These are phyloP conservation scores for Oryzias javanicus DNA, from an alignment of 2,113 vertebrate species.

Conservation along the genomic window DNA sequence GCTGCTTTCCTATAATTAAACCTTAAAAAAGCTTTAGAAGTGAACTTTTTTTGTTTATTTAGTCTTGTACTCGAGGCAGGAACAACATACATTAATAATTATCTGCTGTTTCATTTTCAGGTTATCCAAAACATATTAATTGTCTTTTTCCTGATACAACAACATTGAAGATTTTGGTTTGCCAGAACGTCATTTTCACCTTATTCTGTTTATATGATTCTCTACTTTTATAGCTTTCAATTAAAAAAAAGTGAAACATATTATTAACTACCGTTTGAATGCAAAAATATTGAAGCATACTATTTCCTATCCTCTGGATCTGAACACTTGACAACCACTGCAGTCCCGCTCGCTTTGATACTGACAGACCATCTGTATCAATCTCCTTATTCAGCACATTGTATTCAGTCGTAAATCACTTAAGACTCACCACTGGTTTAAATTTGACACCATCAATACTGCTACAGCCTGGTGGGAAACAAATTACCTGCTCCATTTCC, in stretches of 20 bases:
- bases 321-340: not conserved
- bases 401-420: conserved; percentile 13
- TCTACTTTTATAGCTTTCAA: too few relatives aligned
- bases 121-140: not conserved
- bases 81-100: too few relatives aligned
- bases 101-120: not conserved
- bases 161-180: not conserved
- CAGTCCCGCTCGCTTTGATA: not conserved
- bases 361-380: conserved; percentile 1
- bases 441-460: conserved; percentile 7
- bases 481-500: conserved; percentile 14
- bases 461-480: conserved; percentile 6
- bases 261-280: too few relatives aligned
- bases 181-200: too few relatives aligned
- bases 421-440: conserved; percentile 9
- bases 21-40: too few relatives aligned
- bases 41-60: too few relatives aligned
- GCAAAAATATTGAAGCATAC: not conserved
- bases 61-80: too few relatives aligned
- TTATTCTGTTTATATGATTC: too few relatives aligned
- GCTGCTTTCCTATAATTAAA: not conserved
- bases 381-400: conserved; percentile 3
- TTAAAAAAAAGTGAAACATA: too few relatives aligned
- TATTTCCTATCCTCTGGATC: not conserved
- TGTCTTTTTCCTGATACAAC: not conserved